These are phyloP conservation scores for Elachura formosa DNA, from an alignment of 2,113 vertebrate genomes.

Conservation along the genomic window DNA sequence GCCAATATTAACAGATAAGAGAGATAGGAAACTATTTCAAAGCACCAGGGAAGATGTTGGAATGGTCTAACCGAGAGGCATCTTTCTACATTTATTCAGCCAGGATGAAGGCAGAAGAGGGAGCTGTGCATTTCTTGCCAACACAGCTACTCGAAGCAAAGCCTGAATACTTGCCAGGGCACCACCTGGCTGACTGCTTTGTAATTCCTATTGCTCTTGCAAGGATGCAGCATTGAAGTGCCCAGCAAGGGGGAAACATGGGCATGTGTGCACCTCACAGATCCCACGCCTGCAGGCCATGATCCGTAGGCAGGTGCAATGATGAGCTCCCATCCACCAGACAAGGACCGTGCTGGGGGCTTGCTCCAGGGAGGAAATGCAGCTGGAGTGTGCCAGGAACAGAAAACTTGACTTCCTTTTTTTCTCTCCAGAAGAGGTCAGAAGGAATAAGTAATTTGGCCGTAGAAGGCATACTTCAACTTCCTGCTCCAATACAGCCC, in stretches of 20 bases:
- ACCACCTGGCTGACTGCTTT: not conserved
- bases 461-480: not conserved
- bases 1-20: conserved; percentile 3
- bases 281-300: not conserved
- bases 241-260: not conserved
- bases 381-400: not conserved
- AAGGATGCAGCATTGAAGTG: not conserved
- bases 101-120: not conserved
- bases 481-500: not conserved
- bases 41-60: not conserved
- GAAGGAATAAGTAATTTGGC: not conserved
- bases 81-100: not conserved
- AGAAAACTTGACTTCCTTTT: not conserved
- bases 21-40: conserved; percentile 1
- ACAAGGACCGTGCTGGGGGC: not conserved
- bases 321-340: not conserved
- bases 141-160: not conserved
- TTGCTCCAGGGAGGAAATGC: not conserved
- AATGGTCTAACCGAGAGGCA: not conserved
- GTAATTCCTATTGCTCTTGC: not conserved
- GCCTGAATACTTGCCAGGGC: not conserved
- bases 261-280: too few species aligned
- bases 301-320: fast-evolving
- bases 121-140: not conserved
- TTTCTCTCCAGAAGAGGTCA: not conserved